These are phyloP conservation scores for Propithecus deckenii DNA, from an alignment of 2,797 vertebrate species.

Conservation along the genomic window DNA sequence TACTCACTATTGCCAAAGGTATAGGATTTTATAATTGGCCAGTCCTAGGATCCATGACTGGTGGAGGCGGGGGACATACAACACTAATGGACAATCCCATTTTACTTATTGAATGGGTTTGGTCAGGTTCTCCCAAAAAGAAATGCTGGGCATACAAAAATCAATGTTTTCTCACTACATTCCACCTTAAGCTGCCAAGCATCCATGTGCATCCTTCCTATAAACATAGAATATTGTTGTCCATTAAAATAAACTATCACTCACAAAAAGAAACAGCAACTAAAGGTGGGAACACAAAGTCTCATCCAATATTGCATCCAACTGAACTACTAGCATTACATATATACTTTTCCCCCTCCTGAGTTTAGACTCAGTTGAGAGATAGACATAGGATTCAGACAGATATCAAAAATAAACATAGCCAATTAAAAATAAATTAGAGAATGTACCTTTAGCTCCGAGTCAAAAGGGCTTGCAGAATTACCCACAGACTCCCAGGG, in stretches of 20 bases:
- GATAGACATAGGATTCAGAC: neutral
- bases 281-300: neutral
- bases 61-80: neutral
- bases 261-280: neutral
- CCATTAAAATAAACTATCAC: neutral
- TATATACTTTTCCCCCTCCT: neutral
- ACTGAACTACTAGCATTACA: neutral
- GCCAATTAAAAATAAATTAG: neutral
- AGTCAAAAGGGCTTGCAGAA: neutral
- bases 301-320: neutral
- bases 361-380: neutral
- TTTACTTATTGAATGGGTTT: neutral
- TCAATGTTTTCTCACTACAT: neutral
- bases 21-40: neutral
- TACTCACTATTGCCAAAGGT: neutral
- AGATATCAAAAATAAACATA: neutral
- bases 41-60: neutral
- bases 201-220: neutral
- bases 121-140: neutral
- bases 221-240: neutral
- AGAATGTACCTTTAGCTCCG: neutral
- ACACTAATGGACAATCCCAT: neutral
- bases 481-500: neutral
- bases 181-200: neutral
- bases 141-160: neutral